These are phyloP conservation scores for Cremastobaeus sp. DNA, from an alignment of 2,888 invertebrate species.

Conservation along the genomic window DNA sequence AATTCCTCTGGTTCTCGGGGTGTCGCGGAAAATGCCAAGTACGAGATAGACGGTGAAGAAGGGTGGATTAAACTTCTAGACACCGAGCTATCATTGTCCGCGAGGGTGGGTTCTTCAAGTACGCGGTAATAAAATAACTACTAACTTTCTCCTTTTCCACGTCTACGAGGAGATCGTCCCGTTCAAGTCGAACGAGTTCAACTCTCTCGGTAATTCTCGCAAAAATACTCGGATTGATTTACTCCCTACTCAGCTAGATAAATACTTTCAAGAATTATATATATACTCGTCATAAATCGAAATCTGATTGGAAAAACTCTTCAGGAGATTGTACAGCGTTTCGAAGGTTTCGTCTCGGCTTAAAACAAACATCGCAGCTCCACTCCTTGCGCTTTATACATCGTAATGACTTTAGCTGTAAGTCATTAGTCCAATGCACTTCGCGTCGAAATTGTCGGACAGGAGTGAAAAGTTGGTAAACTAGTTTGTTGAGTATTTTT, in stretches of 20 bases:
- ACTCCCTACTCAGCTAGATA: slow-evolving; percentile 13
- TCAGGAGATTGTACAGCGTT: too few species aligned
- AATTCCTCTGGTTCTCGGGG: slow-evolving; percentile 50
- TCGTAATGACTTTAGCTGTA: too few species aligned
- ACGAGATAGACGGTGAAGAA: slow-evolving; percentile 45
- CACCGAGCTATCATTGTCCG: slow-evolving; percentile 63
- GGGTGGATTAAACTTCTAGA: slow-evolving; percentile 59
- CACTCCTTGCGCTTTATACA: too few species aligned
- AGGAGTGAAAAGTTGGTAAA: too few species aligned
- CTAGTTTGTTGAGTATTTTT: too few species aligned
- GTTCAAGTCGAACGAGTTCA: slow-evolving; percentile 28
- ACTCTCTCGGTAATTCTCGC: slow-evolving; percentile 13
- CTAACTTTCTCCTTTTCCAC: slow-evolving; percentile 33
- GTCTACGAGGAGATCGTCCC: too few species aligned
- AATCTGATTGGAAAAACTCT: slow-evolving; percentile 13
- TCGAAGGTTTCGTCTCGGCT: too few species aligned
- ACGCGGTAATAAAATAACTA: slow-evolving; percentile 72
- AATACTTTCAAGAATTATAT: slow-evolving; percentile 19
- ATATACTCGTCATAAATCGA: not conserved
- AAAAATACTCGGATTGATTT: slow-evolving; percentile 28
- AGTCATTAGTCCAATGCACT: too few species aligned
- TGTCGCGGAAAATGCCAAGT: slow-evolving; percentile 31
- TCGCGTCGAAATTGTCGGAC: too few species aligned
- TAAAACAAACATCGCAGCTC: too few species aligned
- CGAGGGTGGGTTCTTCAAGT: slow-evolving; percentile 65